Base-by-base conservation (phyloP, 2,888 invertebrate genomes). In the Oscheius sp. region DNA sequence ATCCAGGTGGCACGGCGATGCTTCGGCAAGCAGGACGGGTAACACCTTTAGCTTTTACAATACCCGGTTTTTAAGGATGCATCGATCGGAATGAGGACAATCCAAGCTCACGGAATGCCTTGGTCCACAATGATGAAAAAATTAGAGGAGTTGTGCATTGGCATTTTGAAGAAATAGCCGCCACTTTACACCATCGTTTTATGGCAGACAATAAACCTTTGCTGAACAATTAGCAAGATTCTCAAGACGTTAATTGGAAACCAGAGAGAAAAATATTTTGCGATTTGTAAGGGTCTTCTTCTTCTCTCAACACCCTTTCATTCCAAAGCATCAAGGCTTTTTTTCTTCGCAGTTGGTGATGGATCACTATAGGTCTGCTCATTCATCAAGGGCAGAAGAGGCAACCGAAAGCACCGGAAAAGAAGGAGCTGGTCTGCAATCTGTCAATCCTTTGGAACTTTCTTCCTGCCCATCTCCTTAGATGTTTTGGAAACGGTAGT, bases 1-100 rank as follows among this genome's bases (percentile, higher is more conserved):
- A 82, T 68, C 82, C 82, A 0, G 82, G 82, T 23, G 81, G 82
- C 49, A 58, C 69, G 25, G 82, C 82, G n/a, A 82, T 82, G 73
- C 76, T 82, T 29, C 73, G 82, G 16, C 74, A 77, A 29, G 82
- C 82, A 0, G 82, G 82, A 52, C 76, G 77, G 72, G 82, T 81
- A 55, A 45, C 23, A 49, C 52, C 27, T 41, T 1, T n/a, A 49
- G n/a, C n/a, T n/a, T n/a, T n/a, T n/a, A n/a, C n/a, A n/a, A n/a
- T n/a, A n/a, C n/a, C n/a, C 59, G 9, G 12, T 18, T 16, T 59
- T 79, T 53, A 53, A 82, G 80, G 82, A 82, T 53, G 76, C 75
- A 5, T 72, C 82, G 0, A 75, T 68, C 12, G 74, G 74, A 13
- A 75, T 82, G 23, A 72, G 74, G 21, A 68, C 58, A 35, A 78